These are phyloP conservation scores for Tipula lateralis DNA, from an alignment of 2,888 invertebrate species.

Conservation along the genomic window DNA sequence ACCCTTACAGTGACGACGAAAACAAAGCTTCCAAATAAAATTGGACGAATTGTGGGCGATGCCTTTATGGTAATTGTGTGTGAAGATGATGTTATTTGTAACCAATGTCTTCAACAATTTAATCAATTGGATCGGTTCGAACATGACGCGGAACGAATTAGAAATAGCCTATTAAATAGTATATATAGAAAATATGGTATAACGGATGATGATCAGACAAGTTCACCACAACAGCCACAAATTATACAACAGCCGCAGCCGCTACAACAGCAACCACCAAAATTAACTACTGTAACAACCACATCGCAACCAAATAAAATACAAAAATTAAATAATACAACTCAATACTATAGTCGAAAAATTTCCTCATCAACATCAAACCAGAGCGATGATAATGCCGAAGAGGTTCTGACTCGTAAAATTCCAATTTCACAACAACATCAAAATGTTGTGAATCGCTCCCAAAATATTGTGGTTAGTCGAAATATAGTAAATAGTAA, in stretches of 20 bases:
- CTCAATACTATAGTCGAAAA: constrained; percentile 38
- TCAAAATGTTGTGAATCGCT: constrained; percentile 20
- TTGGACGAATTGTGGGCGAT: constrained; percentile 51
- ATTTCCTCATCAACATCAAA: constrained; percentile 34
- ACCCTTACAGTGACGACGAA: constrained; percentile 48
- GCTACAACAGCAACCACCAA: constrained; percentile 25
- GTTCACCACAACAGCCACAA: constrained; percentile 31
- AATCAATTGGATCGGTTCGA: constrained; percentile 51
- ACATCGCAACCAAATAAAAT: constrained; percentile 43
- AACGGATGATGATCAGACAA: constrained; percentile 41
- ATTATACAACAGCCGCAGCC: constrained; percentile 29
- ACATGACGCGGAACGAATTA: constrained; percentile 49
- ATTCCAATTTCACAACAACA: constrained; percentile 34
- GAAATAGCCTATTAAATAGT: constrained; percentile 45
- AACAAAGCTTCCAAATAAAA: constrained; percentile 51
- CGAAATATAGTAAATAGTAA: constrained; percentile 30
- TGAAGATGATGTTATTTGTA: constrained; percentile 49
- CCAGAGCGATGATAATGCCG: constrained; percentile 34
- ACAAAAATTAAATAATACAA: constrained; percentile 45
- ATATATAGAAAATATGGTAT: constrained; percentile 49
- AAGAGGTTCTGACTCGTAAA: constrained; percentile 39
- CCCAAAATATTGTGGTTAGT: neutral
- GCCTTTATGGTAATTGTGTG: constrained; percentile 51
- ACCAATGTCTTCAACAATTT: constrained; percentile 49
- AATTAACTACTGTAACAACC: neutral